These are phyloP conservation scores for Turritopsis dohrnii DNA, from an alignment of 30 jellyfish, hydroid and myxozoan genomes.

Conservation along the genomic window DNA sequence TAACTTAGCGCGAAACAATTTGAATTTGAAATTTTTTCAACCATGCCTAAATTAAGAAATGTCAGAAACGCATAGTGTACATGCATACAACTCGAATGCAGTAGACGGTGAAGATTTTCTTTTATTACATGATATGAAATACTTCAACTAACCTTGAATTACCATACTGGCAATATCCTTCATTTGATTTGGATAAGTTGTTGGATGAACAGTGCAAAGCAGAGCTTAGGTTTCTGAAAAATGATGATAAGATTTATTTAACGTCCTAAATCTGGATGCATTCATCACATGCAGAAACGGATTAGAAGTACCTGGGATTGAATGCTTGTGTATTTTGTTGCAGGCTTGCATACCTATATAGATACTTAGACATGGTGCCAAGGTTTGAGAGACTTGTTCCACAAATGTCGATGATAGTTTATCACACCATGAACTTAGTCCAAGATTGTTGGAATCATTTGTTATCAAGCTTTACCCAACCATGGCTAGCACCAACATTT, in stretches of 20 bases:
- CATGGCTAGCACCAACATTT: too few species aligned
- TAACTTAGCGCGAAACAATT: not conserved
- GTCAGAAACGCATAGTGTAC: not conserved
- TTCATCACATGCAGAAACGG: slow-evolving; percentile 40
- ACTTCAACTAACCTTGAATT: slow-evolving; percentile 16
- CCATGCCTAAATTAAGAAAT: not conserved
- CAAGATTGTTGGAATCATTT: slow-evolving; percentile 20
- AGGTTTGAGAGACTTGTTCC: slow-evolving; percentile 46
- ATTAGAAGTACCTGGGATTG: slow-evolving; percentile 23
- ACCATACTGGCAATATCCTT: slow-evolving; percentile 42
- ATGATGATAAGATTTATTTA: slow-evolving; percentile 29
- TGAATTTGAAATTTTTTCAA: not conserved
- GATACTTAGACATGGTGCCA: slow-evolving; percentile 39
- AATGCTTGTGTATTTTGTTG: slow-evolving; percentile 31
- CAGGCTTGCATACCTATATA: slow-evolving; percentile 44
- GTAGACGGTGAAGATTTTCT: slow-evolving; percentile 27
- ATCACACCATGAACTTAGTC: slow-evolving; percentile 6
- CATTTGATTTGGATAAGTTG: slow-evolving; percentile 28
- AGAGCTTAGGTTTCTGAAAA: slow-evolving; percentile 32
- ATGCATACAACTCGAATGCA: not conserved
- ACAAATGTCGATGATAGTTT: slow-evolving; percentile 25
- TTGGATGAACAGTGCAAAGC: slow-evolving; percentile 32
- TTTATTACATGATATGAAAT: slow-evolving; percentile 18
- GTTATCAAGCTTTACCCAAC: slow-evolving; percentile 21
- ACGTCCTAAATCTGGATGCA: slow-evolving; percentile 20